Conservation (phyloP, 1,140 invertebrate genomes). For the Bombus consobrinus region DNA sequence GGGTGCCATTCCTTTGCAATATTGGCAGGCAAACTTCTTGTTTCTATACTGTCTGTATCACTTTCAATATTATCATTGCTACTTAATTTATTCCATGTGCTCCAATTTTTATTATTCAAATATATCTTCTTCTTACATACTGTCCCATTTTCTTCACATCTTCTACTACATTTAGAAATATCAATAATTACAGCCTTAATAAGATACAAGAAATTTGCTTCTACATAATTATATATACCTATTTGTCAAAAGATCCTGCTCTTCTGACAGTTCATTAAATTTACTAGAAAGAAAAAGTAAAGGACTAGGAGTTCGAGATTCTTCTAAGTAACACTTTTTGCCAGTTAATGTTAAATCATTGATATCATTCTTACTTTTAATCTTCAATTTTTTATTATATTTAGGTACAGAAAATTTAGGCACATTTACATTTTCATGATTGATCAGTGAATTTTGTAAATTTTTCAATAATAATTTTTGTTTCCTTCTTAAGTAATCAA, state of each 20-base stretch:
- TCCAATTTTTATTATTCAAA: conserved; percentile 73
- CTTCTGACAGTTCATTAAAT: conserved; percentile 74
- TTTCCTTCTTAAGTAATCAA: conserved; percentile 86
- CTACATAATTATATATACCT: conserved; percentile 54
- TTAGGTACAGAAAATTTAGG: conserved; percentile 34
- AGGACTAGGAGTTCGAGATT: conserved; percentile 73
- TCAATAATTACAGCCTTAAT: neutral
- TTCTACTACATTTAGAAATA: conserved; percentile 65
- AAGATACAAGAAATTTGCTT: neutral
- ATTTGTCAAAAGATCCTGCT: conserved; percentile 76
- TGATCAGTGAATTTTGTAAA: conserved; percentile 82
- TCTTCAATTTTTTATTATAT: conserved; percentile 3
- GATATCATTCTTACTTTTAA: conserved; percentile 23
- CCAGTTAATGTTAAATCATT: conserved; percentile 75
- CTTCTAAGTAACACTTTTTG: conserved; percentile 77
- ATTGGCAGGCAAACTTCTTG: conserved; percentile 76
- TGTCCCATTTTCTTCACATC: conserved; percentile 72
- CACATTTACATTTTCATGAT: conserved; percentile 66
- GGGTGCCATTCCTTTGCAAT: conserved; percentile 78
- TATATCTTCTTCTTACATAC: conserved; percentile 74
- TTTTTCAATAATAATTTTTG: conserved; percentile 84
- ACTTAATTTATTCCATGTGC: conserved; percentile 74
- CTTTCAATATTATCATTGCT: conserved; percentile 72
- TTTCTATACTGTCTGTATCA: conserved; percentile 74
- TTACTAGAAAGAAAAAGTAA: conserved; percentile 69